Conservation (phyloP, 2,888 invertebrate species). For the Mantis religiosa region DNA sequence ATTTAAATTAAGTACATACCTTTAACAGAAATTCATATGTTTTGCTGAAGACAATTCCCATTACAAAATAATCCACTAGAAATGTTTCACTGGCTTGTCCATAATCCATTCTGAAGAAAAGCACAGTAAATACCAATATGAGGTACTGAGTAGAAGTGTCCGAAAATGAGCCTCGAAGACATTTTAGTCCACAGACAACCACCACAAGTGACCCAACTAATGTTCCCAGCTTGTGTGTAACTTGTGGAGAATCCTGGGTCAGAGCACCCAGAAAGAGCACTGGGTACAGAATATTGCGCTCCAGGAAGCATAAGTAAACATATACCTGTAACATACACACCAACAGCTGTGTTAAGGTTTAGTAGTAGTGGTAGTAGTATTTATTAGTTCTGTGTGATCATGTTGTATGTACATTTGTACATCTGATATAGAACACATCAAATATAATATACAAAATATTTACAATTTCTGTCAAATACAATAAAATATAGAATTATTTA, state of each 20-base stretch:
- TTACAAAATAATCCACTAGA: conserved; percentile 87
- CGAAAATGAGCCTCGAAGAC: conserved; percentile 83
- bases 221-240: conserved; percentile 75
- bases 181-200: conserved; percentile 82
- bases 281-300: conserved; percentile 89
- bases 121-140: conserved; percentile 82
- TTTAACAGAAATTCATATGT: conserved; percentile 90
- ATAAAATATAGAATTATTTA: too few species aligned
- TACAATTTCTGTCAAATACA: too few species aligned
- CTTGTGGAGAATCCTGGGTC: conserved; percentile 75
- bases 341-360: too few species aligned
- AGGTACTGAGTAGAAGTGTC: conserved; percentile 89
- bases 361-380: too few species aligned
- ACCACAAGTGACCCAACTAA: conserved; percentile 76
- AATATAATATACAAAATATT: too few species aligned
- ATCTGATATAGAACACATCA: too few species aligned
- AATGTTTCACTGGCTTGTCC: conserved; percentile 77
- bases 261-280: conserved; percentile 83
- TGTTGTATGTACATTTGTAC: too few species aligned
- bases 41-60: conserved; percentile 83
- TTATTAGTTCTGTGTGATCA: too few species aligned
- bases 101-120: conserved; percentile 84
- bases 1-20: conserved; percentile 49
- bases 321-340: conserved; percentile 55
- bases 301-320: conserved; percentile 84